phyloP scores from a whole-genome alignment of 2,797 vertebrate species.

The Carcharodon carcharias region DNA sequence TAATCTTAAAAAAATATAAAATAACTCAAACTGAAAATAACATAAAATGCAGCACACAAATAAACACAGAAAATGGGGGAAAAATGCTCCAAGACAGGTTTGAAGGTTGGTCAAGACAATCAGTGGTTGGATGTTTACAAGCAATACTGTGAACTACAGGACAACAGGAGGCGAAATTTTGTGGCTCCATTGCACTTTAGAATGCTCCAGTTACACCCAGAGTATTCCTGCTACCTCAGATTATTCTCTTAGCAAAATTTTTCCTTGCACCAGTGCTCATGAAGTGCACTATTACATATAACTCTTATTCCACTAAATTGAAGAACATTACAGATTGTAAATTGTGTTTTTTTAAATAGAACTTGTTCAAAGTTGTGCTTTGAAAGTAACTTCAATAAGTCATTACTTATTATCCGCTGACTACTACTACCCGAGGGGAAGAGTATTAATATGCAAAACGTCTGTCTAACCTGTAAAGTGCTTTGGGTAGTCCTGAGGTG shows the following conservation, averaged over 20 bases:
- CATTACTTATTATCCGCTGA: neutral
- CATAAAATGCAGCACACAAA: neutral
- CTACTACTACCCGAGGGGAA: too few species aligned
- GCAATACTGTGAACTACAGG: neutral
- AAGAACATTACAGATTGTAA: neutral
- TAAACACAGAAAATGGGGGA: neutral
- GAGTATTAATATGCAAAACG: neutral
- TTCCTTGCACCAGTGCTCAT: neutral
- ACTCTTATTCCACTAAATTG: neutral
- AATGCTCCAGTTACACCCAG: neutral
- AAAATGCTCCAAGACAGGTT: neutral
- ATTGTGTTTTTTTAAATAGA: too few species aligned
- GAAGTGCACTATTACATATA: neutral
- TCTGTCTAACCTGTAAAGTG: neutral
- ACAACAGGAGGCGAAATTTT: neutral
- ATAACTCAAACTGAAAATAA: slow-evolving; percentile 16
- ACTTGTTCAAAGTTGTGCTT: neutral
- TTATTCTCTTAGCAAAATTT: neutral
- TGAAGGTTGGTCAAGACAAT: neutral
- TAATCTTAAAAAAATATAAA: neutral
- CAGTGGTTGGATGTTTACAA: neutral
- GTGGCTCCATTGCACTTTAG: neutral
- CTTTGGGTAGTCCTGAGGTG: slow-evolving; percentile 4
- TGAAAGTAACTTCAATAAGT: neutral
- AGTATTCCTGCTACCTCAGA: neutral